These are phyloP conservation scores for Oreochromis spilurus DNA, from an alignment of 2,113 vertebrate genomes.

Conservation along the genomic window DNA sequence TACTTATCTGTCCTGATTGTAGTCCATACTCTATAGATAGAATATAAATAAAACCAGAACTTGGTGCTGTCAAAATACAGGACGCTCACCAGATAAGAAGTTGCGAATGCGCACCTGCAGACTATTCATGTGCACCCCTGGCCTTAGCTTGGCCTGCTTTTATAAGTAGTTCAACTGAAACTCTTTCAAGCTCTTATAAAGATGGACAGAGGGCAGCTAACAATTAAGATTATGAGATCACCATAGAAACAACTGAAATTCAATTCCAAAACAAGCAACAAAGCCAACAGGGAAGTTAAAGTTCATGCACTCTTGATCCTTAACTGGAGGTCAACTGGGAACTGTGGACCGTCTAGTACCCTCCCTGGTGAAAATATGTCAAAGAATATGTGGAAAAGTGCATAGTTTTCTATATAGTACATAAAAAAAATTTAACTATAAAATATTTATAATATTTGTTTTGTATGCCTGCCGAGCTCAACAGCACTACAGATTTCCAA, in stretches of 20 bases:
- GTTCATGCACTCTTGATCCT: background rate
- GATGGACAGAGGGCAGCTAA: background rate
- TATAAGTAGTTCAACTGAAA: background rate
- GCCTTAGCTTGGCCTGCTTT: background rate
- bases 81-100: rapidly evolving
- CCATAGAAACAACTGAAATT: background rate
- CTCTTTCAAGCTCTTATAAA: background rate
- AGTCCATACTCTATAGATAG: background rate
- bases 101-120: background rate
- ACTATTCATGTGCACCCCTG: background rate
- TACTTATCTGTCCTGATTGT: background rate
- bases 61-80: background rate
- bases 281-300: background rate
- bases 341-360: background rate
- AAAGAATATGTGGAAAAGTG: background rate
- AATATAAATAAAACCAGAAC: background rate
- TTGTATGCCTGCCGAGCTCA: background rate
- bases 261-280: background rate
- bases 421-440: background rate
- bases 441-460: background rate
- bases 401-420: background rate
- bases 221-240: background rate
- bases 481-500: background rate
- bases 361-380: background rate
- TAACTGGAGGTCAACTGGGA: background rate